Base-by-base conservation (phyloP, 2,113 vertebrate genomes). In the Epinephelus moara region DNA sequence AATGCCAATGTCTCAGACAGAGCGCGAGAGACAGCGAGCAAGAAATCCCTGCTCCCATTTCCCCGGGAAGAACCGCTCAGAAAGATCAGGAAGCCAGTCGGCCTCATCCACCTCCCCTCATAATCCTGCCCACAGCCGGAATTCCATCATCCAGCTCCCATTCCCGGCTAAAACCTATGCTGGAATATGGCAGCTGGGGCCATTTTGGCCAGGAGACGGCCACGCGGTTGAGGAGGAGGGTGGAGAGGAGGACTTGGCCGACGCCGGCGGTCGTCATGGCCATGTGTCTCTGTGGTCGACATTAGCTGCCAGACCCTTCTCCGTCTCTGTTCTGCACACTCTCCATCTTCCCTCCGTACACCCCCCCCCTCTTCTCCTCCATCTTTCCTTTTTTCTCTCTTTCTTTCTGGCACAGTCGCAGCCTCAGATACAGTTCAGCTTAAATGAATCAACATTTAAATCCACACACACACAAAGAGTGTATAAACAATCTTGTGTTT, bases 61-160 rank as follows among this genome's bases (percentile, higher is more conserved):
- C 85, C 59, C 85, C 19, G 53, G 82, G 82, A 89, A 92, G 80
- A 91, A 86, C 15, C 40, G 73, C 72, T 84, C 78, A 81, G 82
- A 84, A 88, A 91, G 84, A 93, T 88, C 87, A 91, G 91, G 86
- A 82, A 83, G 73, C 69, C 89, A 70, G 75, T 80, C 86, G 81
- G 85, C 85, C 81, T 90, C 84, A 70, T 92, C 88, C 87, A 81
- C 88, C 83, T 70, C 77, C 53, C 73, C 61, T 85, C 84, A 55
- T 92, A 89, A 92, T 90, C 87, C 89, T 59, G 89, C 89, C 89
- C 81, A 84, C 77, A 87, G 93, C 81, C 71, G 21, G 84, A 91
- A 93, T 93, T 93, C 89, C 90, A 90, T 89, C 93, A 88, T 91
- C 88, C 86, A 70, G 85, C 86, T 93, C 88, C 88, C 84, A 45